Percentiles rank a stretch among this genome's conserved stretches.
phyloP scores from a whole-genome alignment of 92 coral and sea anemone species.

The Actinernus sp. region DNA sequence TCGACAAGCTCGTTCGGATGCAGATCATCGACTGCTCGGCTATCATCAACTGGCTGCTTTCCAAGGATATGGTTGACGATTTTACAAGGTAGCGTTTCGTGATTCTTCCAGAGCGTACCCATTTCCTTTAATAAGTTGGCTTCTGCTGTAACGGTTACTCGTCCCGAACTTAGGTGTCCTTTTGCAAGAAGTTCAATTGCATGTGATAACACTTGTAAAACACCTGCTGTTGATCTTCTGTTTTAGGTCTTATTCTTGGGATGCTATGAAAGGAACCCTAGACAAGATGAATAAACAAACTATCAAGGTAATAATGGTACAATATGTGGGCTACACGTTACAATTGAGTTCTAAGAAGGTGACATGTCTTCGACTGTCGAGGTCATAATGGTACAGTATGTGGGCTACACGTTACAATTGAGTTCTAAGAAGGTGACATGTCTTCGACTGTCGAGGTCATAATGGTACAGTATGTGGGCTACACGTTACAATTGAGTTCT shows the following conservation, averaged over 20 bases:
- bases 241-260: constrained; percentile 84
- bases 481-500: too few species aligned
- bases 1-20: constrained; percentile 84
- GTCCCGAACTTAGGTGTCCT: too few species aligned
- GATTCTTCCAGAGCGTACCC: neutral
- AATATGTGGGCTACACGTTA: too few species aligned
- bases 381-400: too few species aligned
- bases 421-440: too few species aligned
- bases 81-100: constrained; percentile 70
- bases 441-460: too few species aligned
- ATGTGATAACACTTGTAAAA: neutral
- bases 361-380: too few species aligned
- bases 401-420: too few species aligned
- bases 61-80: constrained; percentile 91
- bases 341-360: too few species aligned
- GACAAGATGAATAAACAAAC: constrained; percentile 78
- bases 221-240: neutral
- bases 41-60: constrained; percentile 95
- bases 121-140: neutral
- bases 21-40: constrained; percentile 88
- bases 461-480: too few species aligned
- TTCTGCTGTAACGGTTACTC: too few species aligned
- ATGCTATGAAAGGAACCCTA: constrained; percentile 81
- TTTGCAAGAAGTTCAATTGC: too few species aligned
- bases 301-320: constrained; percentile 63